These are phyloP conservation scores for Diarsia dahlii DNA, from an alignment of 2,888 invertebrate species.

Conservation along the genomic window DNA sequence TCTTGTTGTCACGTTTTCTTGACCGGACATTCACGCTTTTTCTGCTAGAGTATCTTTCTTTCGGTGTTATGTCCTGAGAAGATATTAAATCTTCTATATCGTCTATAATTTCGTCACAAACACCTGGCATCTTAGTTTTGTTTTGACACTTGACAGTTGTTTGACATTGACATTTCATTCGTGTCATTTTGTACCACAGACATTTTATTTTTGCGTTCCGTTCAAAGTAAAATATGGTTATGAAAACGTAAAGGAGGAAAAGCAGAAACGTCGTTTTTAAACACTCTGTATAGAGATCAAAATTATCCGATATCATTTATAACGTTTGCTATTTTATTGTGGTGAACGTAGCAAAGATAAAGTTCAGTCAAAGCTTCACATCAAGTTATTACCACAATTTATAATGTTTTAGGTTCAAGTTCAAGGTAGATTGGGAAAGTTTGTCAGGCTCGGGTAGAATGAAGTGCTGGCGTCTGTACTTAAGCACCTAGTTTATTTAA, in stretches of 20 bases:
- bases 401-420: too few species aligned
- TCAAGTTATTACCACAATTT: too few species aligned
- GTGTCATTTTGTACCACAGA: conserved; percentile 8
- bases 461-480: too few species aligned
- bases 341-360: not conserved
- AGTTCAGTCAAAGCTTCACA: not conserved
- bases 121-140: conserved; percentile 88
- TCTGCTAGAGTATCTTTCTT: conserved; percentile 93
- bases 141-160: conserved; percentile 65
- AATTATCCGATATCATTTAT: not conserved
- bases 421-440: too few species aligned
- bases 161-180: conserved; percentile 42
- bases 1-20: conserved; percentile 85
- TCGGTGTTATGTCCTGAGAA: conserved; percentile 94
- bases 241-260: not conserved
- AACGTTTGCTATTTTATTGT: not conserved
- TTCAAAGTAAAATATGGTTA: not conserved
- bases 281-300: not conserved
- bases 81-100: conserved; percentile 97
- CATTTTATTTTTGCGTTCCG: not conserved
- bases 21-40: conserved; percentile 93
- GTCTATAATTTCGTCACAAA: conserved; percentile 93
- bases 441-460: too few species aligned
- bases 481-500: too few species aligned
- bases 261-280: not conserved